A percentile compares a stretch with the other conserved stretches of the same genome.
Conservation (phyloP, 2,797 vertebrate genomes). For the Nyctalus aviator region DNA sequence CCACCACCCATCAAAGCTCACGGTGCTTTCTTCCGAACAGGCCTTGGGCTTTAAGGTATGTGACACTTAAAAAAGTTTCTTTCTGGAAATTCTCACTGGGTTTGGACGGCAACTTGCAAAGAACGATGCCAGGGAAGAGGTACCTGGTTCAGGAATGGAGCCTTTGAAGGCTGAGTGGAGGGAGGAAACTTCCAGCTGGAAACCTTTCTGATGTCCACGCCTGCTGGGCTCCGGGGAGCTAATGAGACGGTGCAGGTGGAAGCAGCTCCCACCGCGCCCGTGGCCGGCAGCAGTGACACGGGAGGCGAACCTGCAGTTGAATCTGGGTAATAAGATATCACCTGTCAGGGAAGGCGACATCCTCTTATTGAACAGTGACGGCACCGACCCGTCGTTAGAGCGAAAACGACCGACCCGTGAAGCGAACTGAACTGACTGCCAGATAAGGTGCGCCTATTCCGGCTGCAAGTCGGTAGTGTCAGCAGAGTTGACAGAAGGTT, state of each 20-base stretch:
- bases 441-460: neutral
- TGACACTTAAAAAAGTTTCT: conserved; percentile 16
- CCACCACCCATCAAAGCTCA: neutral
- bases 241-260: neutral
- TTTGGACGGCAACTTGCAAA: neutral
- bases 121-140: neutral
- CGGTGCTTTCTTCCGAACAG: neutral
- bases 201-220: neutral
- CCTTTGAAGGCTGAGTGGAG: neutral
- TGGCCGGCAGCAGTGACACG: neutral
- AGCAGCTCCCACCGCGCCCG: rapidly evolving
- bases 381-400: neutral
- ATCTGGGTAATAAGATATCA: neutral
- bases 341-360: neutral
- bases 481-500: neutral
- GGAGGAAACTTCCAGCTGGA: neutral
- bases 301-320: neutral
- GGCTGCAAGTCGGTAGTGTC: neutral
- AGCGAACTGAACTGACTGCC: neutral
- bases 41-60: neutral
- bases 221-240: neutral
- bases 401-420: neutral
- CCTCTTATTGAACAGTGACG: neutral
- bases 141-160: neutral
- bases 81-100: conserved; percentile 5